Evolutionary conservation across 2,888 invertebrate genomes (phyloP), one percentile per base, ranked within the genome.

Genomic region (Zootermopsis nevadensis): DNA sequence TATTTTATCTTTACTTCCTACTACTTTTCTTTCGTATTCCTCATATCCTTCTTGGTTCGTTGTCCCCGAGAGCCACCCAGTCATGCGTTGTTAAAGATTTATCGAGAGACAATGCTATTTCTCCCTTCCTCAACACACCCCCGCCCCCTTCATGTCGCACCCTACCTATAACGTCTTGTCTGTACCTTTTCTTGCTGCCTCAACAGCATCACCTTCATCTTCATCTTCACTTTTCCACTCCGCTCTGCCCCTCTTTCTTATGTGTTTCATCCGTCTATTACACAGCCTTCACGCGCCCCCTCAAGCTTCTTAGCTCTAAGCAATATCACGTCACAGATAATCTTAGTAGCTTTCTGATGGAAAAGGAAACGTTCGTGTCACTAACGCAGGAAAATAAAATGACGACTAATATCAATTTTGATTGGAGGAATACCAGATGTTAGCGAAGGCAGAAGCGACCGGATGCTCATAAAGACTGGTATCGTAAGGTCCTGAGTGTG

Each of bases 81-180:
- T 77, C 77, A 77, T 77, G 82, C 67, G 79, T 53, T 48, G 30
- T 74, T 67, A 42, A 79, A 79, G 82, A 82, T 82, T 82, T 82
- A 77, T 77, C 82, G 77, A n/a, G 82, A 82, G 79, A 82, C 82
- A 82, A 82, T 66, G 81, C 72, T 72, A 81, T 81, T 60, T 79
- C 31, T 2, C 42, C n/a, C 33, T 31, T 15, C 27, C 42, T 24
- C 48, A 31, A 3, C 31, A 15, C 77, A 1, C 1, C 79, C 60
- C 10, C 76, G 12, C 76, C 76, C 31, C 76, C 31, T 33, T 72
- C 72, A 7, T 33, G 72, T 35, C 72, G 10, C 35, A 72, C 76
- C 76, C 27, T 76, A 30, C 53, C 60, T 27, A 15, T 48, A 27
- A 19, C 12, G 12, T 30, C 77, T 30, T 55, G 60, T 33, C 60